Percentiles rank a stretch among this genome's conserved stretches.
These are phyloP conservation scores for Gadopsis bispinosus DNA, from an alignment of 2,797 vertebrate genomes.

Conservation along the genomic window DNA sequence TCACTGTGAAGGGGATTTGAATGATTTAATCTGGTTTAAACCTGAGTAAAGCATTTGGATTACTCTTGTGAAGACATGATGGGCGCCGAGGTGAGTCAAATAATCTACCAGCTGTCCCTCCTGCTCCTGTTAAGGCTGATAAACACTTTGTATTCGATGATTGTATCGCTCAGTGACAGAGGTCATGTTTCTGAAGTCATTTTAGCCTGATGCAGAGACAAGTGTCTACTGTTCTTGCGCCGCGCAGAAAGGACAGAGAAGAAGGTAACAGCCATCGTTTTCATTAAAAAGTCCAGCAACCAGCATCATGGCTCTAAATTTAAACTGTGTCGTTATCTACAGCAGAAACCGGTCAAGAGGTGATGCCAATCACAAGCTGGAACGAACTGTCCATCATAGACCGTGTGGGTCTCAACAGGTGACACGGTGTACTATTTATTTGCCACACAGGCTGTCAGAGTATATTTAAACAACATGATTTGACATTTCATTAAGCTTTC, in stretches of 20 bases:
- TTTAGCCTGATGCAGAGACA: slow-evolving; percentile 59
- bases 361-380: slow-evolving; percentile 53
- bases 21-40: background rate
- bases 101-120: slow-evolving; percentile 12
- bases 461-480: background rate
- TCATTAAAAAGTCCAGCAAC: background rate
- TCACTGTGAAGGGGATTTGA: slow-evolving; percentile 15
- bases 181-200: slow-evolving; percentile 16
- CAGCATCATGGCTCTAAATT: background rate
- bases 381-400: slow-evolving; percentile 81
- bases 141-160: background rate
- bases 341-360: slow-evolving; percentile 76
- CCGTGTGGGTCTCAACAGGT: slow-evolving; percentile 83
- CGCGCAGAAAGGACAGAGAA: slow-evolving; percentile 75
- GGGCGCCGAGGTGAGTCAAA: slow-evolving; percentile 67
- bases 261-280: slow-evolving; percentile 72
- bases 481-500: background rate
- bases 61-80: slow-evolving; percentile 28
- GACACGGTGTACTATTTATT: background rate
- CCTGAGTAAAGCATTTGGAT: slow-evolving; percentile 18
- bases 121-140: background rate
- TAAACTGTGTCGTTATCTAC: slow-evolving; percentile 7
- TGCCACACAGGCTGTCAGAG: background rate
- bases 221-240: slow-evolving; percentile 5
- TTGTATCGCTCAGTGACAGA: background rate